phyloP scores from a whole-genome alignment of 2,797 vertebrate genomes.

The Holocentrus rufus region DNA sequence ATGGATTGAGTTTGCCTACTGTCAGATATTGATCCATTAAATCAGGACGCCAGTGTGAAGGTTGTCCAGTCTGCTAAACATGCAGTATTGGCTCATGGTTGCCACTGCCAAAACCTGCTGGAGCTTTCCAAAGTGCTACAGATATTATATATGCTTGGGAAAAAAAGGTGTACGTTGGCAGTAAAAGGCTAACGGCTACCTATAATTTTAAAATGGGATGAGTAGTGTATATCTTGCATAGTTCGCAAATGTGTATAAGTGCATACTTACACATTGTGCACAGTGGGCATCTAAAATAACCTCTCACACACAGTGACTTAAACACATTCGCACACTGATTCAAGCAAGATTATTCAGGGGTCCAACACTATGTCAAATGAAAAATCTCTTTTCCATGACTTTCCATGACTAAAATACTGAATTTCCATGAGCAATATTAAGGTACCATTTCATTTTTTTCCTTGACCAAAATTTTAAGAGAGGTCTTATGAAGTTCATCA shows the following conservation, averaged over 20 bases:
- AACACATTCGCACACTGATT: not conserved
- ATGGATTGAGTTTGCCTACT: constrained; percentile 27
- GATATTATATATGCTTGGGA: constrained; percentile 9
- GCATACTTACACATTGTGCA: not conserved
- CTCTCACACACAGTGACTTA: not conserved
- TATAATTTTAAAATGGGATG: constrained; percentile 1
- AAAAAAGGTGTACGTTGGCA: not conserved
- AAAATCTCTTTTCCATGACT: too few relatives aligned
- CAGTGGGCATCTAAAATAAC: not conserved
- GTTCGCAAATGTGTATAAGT: constrained; percentile 6
- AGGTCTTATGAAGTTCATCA: too few relatives aligned
- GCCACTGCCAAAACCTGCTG: constrained; percentile 19
- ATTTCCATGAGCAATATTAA: too few relatives aligned
- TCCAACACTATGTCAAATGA: not conserved
- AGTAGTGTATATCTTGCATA: not conserved
- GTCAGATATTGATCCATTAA: constrained; percentile 47
- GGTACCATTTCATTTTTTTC: too few relatives aligned
- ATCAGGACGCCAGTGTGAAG: constrained; percentile 40
- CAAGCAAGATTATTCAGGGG: too few relatives aligned
- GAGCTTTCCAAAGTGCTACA: constrained; percentile 11
- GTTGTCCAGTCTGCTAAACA: constrained; percentile 47
- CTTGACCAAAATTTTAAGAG: too few relatives aligned
- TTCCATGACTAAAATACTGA: too few relatives aligned
- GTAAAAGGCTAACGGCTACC: constrained; percentile 10
- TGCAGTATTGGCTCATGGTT: constrained; percentile 29